Base-by-base conservation (phyloP, 2,888 invertebrate species). In the Eupelmus urozonus region DNA sequence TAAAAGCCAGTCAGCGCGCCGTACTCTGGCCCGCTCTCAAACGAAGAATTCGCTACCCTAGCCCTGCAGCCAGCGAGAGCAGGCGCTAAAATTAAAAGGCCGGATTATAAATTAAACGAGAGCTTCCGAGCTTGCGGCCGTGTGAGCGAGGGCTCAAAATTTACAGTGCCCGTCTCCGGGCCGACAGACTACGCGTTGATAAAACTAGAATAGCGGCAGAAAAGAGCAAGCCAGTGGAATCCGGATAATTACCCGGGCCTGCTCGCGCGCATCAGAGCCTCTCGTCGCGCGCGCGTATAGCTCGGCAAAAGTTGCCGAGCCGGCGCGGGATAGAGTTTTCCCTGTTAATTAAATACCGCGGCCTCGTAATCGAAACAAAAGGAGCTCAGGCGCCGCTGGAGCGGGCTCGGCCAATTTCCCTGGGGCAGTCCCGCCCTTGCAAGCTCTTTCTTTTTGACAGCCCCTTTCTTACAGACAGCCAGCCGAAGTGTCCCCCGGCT, bases 271-370 rank as follows among this genome's bases (percentile, higher is more conserved):
- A n/a, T n/a, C n/a, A n/a, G n/a, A n/a, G n/a, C n/a, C n/a, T n/a
- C n/a, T n/a, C n/a, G n/a, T n/a, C n/a, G n/a, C n/a, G n/a, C n/a
- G n/a, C n/a, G n/a, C n/a, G n/a, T n/a, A n/a, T n/a, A n/a, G 53
- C 20, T 60, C 29, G 53, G 34, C 9, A 9, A 34, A 34, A 34
- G n/a, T 9, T 34, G 9, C 34, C 3, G 34, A 5, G 9, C 34
- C 34, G 9, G 34, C 53, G 45, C 16, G 25, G 25, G 60, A 77
- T 40, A 49, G 42, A 67, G 42, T 59, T 72, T 45, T 57, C 67
- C 34, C 51, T 45, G 77, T 72, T 72, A 72, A 77, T 77, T 77
- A 72, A 77, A 66, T 72, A 49, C 66, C 42, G 60, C 42, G 42
- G n/a, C 59, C 53, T 45, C 65, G 57, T 63, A 62, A 63, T 63